Base-by-base conservation (phyloP, 2,113 vertebrate species). In the Aplodontia rufa region DNA sequence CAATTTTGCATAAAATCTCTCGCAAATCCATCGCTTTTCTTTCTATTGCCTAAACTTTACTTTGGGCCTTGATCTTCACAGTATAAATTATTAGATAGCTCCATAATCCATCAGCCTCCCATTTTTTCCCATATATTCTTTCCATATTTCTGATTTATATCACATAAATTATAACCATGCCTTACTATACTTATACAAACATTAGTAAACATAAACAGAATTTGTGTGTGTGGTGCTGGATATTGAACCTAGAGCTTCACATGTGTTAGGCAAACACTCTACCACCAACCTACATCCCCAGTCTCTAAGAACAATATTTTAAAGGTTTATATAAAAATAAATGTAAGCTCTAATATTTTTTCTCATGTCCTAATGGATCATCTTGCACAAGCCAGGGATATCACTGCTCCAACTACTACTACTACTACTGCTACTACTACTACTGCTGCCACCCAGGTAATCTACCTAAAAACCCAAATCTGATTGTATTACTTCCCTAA, bases 1-100 rank as follows among this genome's bases (percentile, higher is more conserved):
- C 62, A 79, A 42, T 86, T 89, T 42, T 51, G 89, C 37, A 83
- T 92, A 90, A 95, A 80, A 93, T 86, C 83, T 92, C 66, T 66
- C 94, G 85, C 53, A 71, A 90, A 85, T 72, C 8, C 45, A 71
- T 72, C 62, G 12, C n/a, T 93, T 91, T 83, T 68, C 89, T 97
- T 96, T 93, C 0, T 3, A 90, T 53, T 88, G 51, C 51, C 69
- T 83, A 96, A 96, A 92, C 71, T 9, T 94, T 76, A 92, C 17
- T 89, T 83, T 3, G 28, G 47, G 35, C 37, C 80, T 93, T 91
- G 40, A 78, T 84, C 51, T 92, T 83, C 78, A 49, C 58, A 76
- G 8, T 68, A 86, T 51, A 76, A 91, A 93, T 69, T 83, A 58
- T 68, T 78, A 89, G 19, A 58, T 0, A 92, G 58, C 42, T 68